Evolutionary conservation across 2,888 invertebrate genomes (phyloP).

Genomic region (Rugalucina vietnamica): DNA sequence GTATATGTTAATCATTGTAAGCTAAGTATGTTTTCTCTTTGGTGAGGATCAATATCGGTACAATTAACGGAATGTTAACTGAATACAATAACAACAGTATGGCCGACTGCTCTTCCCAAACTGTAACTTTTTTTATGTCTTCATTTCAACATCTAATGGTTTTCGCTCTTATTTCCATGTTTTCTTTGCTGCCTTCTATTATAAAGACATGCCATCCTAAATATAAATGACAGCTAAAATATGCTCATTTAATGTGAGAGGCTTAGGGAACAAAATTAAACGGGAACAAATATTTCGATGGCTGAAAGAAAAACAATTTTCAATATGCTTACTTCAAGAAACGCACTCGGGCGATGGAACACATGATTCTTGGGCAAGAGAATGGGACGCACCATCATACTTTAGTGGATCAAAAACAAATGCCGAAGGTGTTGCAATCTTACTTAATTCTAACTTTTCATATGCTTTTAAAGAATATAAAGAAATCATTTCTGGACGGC

Average conservation of each 20-base stretch:
- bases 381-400: not conserved
- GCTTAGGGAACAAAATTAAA: not conserved
- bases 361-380: not conserved
- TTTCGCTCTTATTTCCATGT: no score
- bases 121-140: no score
- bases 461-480: not conserved
- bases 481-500: not conserved
- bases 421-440: not conserved
- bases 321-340: not conserved
- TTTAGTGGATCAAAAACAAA: not conserved
- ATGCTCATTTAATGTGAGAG: not conserved
- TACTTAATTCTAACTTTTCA: not conserved
- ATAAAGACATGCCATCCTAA: not conserved
- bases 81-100: no score
- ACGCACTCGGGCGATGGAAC: not conserved
- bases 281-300: not conserved
- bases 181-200: no score
- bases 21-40: no score
- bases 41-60: no score
- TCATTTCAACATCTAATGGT: no score
- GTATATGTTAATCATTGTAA: no score
- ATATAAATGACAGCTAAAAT: not conserved
- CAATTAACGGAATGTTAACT: no score
- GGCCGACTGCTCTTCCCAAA: no score
- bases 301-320: no score